phyloP scores from a whole-genome alignment of 2,888 invertebrate genomes.

The Seira sanloemensis region DNA sequence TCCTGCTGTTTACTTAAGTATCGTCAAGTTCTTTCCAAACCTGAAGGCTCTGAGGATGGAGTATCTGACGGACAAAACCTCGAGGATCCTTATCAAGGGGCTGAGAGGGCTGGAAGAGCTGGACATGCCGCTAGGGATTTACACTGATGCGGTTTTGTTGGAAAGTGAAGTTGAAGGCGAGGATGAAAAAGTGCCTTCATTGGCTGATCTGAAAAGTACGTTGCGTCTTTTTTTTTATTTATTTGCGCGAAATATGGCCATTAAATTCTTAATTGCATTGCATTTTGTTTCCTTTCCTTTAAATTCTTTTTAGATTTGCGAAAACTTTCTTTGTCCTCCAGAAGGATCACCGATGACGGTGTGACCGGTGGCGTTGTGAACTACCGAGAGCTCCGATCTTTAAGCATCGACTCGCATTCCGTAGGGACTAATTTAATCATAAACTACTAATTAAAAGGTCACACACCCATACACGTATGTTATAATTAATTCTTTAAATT shows the following conservation, averaged over 20 bases:
- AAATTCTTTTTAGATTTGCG: constrained; percentile 28
- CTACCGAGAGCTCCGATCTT: constrained; percentile 38
- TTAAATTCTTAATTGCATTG: not conserved
- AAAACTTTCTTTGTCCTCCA: constrained; percentile 46
- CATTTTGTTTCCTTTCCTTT: not conserved
- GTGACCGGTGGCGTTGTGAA: constrained; percentile 24
- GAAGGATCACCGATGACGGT: constrained; percentile 44
- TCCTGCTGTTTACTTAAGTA: constrained; percentile 45
- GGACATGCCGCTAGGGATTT: constrained; percentile 41
- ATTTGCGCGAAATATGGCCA: not conserved
- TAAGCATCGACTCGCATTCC: constrained; percentile 15
- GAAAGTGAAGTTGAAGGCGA: not conserved
- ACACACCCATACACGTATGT: no score
- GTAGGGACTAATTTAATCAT: not conserved
- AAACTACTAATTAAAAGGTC: no score
- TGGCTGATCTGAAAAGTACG: constrained; percentile 46
- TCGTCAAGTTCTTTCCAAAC: constrained; percentile 55
- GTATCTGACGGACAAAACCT: constrained; percentile 51
- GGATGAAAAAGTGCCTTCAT: not conserved
- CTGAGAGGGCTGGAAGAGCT: constrained; percentile 48
- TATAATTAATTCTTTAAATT: not conserved
- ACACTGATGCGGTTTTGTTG: constrained; percentile 30
- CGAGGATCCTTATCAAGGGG: constrained; percentile 43
- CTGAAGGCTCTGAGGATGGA: constrained; percentile 50
- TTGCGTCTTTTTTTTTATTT: not conserved